Base-by-base conservation (phyloP, 1,140 invertebrate species). In the Brachionus sp. region DNA sequence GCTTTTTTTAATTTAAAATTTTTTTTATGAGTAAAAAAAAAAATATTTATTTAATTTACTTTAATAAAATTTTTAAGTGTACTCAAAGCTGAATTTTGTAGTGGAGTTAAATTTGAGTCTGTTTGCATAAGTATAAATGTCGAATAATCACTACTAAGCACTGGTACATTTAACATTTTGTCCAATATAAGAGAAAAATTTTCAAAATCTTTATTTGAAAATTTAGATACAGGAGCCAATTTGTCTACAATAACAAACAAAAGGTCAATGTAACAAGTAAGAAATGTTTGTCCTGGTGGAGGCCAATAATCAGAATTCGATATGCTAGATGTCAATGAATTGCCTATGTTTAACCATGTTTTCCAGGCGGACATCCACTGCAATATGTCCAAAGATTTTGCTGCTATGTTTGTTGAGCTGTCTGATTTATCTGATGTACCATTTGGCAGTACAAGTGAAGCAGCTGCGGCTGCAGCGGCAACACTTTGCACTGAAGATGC, bases 241-340 rank as follows among this genome's bases (percentile, higher is more conserved):
- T 97, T 94, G 84, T 94, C 93, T 89, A 96, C 97, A 77, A 98
- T 92, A 62, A 93, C 92, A 16, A 95, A 95, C 88, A 98, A 96
- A 86, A 96, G 96, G 89, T 96, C 95, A 84, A 97, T 93, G 4
- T 97, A 90, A 0, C 95, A 94, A 0, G 95, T 95, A 29, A 98
- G 91, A 89, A 97, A 98, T 84, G 93, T 92, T 87, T 96, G 94
- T 12, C 94, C 94, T 1, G 95, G 95, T 90, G 84, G 70, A 86
- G 86, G 78, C 83, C 64, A 35, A 77, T 77, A 23, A 39, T 83
- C 19, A 9, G 42, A 16, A 37, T 13, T 37, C 13, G 39, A 83
- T 19, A 19, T 42, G 3, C 50, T 68, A 6, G 23, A 23, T 46
- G 13, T 37, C 50, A 82, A 10, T 16, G 35, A 33, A 57, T 91